Percentiles rank a stretch among this genome's conserved stretches.
Conservation (phyloP, 1,140 invertebrate species). For the Frieseomelitta varia region DNA sequence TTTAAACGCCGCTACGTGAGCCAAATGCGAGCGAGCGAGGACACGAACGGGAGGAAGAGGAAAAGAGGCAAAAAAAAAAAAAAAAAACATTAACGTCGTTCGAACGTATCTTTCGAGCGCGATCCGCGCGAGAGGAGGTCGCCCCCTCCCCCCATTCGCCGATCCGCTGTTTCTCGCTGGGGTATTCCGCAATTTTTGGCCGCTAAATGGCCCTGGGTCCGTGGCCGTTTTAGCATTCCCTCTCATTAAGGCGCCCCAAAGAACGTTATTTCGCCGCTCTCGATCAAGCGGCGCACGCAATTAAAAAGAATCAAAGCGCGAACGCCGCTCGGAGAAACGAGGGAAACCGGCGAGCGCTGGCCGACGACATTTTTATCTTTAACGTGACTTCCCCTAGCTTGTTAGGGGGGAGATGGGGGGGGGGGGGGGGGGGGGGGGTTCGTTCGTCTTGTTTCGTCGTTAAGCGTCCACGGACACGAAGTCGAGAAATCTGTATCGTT, state of each 20-base stretch:
- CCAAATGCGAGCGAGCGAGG: not conserved
- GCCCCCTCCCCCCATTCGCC: no score
- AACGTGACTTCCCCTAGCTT: not conserved
- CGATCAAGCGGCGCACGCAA: conserved; percentile 35
- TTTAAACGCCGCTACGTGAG: conserved; percentile 18
- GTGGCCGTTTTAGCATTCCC: conserved; percentile 59
- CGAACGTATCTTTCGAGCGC: conserved; percentile 37
- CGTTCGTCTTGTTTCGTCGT: conserved; percentile 6
- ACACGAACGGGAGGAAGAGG: not conserved
- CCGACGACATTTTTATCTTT: conserved; percentile 18
- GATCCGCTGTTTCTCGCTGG: not conserved
- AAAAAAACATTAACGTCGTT: conserved; percentile 47
- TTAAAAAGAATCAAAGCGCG: conserved; percentile 53
- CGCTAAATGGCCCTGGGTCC: conserved; percentile 40
- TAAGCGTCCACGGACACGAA: not conserved
- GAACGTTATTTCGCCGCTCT: conserved; percentile 62
- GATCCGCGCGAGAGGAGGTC: conserved; percentile 43
- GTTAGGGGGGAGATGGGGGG: no score
- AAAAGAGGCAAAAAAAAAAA: not conserved
- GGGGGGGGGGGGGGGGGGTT: no score
- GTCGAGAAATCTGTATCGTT: not conserved
- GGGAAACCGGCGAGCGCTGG: conserved; percentile 9
- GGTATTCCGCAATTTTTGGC: conserved; percentile 58
- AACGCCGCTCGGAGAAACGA: not conserved
- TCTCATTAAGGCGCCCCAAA: conserved; percentile 50